phyloP scores from a whole-genome alignment of 2,888 invertebrate genomes.

The Oegoconia quadripuncta region DNA sequence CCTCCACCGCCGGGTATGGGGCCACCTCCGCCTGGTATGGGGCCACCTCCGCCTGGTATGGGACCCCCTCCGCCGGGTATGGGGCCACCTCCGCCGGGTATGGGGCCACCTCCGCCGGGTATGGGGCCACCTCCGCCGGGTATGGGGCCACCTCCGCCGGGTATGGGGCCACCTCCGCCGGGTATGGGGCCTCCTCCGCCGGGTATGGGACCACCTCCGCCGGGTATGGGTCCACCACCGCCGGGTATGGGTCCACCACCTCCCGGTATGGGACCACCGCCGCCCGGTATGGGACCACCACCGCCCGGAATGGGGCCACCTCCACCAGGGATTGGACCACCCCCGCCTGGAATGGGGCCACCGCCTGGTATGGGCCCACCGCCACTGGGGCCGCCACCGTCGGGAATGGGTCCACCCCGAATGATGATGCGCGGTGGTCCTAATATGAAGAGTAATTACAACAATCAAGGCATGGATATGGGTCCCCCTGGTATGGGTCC shows the following conservation, averaged over 20 bases:
- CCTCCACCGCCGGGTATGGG: slow-evolving; percentile 30
- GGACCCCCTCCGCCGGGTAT: slow-evolving; percentile 19
- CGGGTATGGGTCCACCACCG: slow-evolving; percentile 31
- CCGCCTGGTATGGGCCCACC: slow-evolving; percentile 33
- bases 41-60: slow-evolving; percentile 27
- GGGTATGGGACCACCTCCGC: slow-evolving; percentile 36
- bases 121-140: slow-evolving; percentile 36
- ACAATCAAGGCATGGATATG: slow-evolving; percentile 59
- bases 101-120: slow-evolving; percentile 30
- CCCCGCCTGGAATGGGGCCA: slow-evolving; percentile 30
- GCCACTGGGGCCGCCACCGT: slow-evolving; percentile 40
- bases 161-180: slow-evolving; percentile 13
- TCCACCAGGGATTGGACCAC: slow-evolving; percentile 37
- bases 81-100: slow-evolving; percentile 31
- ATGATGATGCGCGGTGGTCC: slow-evolving; percentile 47
- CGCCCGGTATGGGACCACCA: slow-evolving; percentile 39
- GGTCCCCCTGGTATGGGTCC: slow-evolving; percentile 68
- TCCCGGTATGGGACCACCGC: slow-evolving; percentile 22
- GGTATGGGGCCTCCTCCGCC: slow-evolving; percentile 21
- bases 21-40: slow-evolving; percentile 35
- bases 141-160: slow-evolving; percentile 35
- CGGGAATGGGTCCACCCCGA: slow-evolving; percentile 38
- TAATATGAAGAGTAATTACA: slow-evolving; percentile 49
- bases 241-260: slow-evolving; percentile 34
- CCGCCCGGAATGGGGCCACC: slow-evolving; percentile 33